Base-by-base conservation (phyloP, 2,888 invertebrate genomes). In the Agrochola circellaris region DNA sequence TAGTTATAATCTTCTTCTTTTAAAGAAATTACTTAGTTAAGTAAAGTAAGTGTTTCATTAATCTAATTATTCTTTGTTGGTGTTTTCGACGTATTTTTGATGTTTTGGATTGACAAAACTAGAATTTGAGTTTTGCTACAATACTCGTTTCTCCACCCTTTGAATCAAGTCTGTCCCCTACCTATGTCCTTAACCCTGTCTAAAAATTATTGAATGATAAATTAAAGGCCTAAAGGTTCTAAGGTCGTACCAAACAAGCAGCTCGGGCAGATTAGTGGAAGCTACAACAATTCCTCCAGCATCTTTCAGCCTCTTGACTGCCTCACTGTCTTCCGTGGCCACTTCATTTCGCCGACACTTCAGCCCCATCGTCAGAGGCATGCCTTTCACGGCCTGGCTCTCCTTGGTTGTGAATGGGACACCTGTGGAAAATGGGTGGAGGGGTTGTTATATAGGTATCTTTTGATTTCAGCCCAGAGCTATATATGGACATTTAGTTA, bases 331-430 rank as follows among this genome's bases (percentile, higher is more conserved):
- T 86, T 98, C 97, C 0, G 95, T 90, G 0, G 98, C 98, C 23
- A 97, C 96, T 71, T 97, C 94, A 82, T 97, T 97, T 84, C 97
- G 97, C 0, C 99, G 97, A 0, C 97, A 95, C 77, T 97, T 88
- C 75, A 98, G 93, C 0, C 98, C 98, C 91, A 98, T 95, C 0
- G 98, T 98, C 77, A 97, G 96, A 0, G 97, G 96, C 94, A 98
- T 96, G 91, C 98, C 99, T 95, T 98, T 97, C 0, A 98, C 98
- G 38, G 97, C 97, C 79, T 99, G 98, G 79, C 98, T 98, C 91
- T 99, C 99, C 94, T 99, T 99, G 0, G 98, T 98, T 1, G 99
- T 99, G 91, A 99, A 98, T 0, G 99, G 99, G 5, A 99, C 98
- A 38, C 99, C 99, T 97, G 42, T 56, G 34, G 1, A 20, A 70